A percentile compares a stretch with the other conserved stretches of the same genome.
Evolutionary conservation across 2,888 invertebrate genomes (phyloP).

Genomic region (Callyntrura sp.): DNA sequence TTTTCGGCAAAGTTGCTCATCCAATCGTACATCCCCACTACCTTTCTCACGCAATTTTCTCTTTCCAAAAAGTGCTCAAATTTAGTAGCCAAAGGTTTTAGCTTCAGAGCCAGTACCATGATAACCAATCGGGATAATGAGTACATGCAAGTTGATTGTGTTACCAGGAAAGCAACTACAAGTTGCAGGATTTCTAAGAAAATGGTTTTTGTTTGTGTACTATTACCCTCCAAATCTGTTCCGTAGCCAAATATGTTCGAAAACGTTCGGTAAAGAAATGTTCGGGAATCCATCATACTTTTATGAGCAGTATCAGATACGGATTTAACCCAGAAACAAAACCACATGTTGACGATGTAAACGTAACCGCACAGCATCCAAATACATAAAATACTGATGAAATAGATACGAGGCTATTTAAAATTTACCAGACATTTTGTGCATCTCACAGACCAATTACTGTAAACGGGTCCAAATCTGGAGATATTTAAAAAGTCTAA

Average conservation of each 20-base stretch:
- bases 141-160: neutral
- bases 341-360: neutral
- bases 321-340: neutral
- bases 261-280: too few relatives aligned
- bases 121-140: neutral
- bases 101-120: constrained; percentile 3
- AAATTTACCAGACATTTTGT: neutral
- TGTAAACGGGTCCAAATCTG: neutral
- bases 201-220: too few relatives aligned
- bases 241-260: too few relatives aligned
- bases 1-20: neutral
- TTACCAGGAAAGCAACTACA: neutral
- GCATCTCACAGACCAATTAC: neutral
- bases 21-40: neutral
- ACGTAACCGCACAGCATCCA: too few relatives aligned
- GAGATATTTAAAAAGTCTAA: neutral
- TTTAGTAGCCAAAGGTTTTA: neutral
- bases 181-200: neutral
- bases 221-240: too few relatives aligned
- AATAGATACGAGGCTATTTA: too few relatives aligned
- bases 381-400: too few relatives aligned
- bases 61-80: neutral
- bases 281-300: too few relatives aligned
- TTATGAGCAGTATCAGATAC: neutral
- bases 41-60: neutral